Percentiles rank a stretch among this genome's conserved stretches.
These are phyloP conservation scores for Actinia equina DNA, from an alignment of 64 coral and sea anemone species.

Conservation along the genomic window DNA sequence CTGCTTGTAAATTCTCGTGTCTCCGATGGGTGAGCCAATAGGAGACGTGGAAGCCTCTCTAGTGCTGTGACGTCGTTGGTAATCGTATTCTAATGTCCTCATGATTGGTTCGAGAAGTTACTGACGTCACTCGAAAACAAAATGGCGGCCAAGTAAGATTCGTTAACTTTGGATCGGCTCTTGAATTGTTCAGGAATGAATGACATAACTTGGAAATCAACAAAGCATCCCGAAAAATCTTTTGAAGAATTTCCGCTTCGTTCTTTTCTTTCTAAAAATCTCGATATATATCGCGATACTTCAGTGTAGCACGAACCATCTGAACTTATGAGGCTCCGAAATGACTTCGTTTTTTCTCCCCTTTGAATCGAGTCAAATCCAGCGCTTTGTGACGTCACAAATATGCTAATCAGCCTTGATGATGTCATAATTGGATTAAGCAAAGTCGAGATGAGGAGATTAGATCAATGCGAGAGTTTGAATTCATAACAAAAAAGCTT, in stretches of 20 bases:
- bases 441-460: no score
- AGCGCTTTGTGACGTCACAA: neutral
- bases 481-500: no score
- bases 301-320: no score
- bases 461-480: no score
- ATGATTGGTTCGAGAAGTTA: slow-evolving; percentile 12
- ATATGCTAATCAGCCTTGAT: neutral
- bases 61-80: slow-evolving; percentile 7
- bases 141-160: neutral
- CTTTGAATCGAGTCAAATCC: neutral
- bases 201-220: neutral
- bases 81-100: slow-evolving; percentile 27
- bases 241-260: no score
- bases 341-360: neutral
- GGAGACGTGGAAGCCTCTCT: slow-evolving; percentile 4
- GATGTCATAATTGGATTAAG: neutral
- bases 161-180: neutral
- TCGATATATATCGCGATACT: no score
- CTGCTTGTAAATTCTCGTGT: neutral
- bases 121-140: neutral
- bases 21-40: neutral
- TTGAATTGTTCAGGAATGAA: neutral
- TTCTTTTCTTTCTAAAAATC: no score
- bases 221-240: no score
- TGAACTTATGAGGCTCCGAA: neutral